phyloP scores from a whole-genome alignment of 2,888 invertebrate species.

The Melipona beecheii region DNA sequence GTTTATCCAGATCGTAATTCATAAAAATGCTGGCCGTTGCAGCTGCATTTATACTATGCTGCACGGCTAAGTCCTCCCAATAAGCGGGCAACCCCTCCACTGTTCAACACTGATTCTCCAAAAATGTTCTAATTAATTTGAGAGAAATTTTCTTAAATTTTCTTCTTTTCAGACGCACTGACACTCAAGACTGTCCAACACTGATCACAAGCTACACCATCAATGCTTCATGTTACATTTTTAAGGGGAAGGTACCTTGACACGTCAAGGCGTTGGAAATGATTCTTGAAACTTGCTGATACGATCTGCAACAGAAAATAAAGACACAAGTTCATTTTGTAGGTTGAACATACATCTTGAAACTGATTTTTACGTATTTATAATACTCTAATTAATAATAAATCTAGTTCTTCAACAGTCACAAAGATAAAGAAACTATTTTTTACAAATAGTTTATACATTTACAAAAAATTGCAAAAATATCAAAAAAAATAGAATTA shows the following conservation, averaged over 20 bases:
- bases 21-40: slow-evolving; percentile 74
- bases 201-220: slow-evolving; percentile 37
- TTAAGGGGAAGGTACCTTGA: background rate
- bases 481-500: background rate
- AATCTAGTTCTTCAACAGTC: background rate
- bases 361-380: background rate
- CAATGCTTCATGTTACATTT: slow-evolving; percentile 40
- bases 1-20: slow-evolving; percentile 75
- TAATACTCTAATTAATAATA: background rate
- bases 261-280: background rate
- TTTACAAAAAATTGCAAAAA: background rate
- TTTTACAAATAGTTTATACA: background rate
- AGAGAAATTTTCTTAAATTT: background rate
- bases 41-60: slow-evolving; percentile 75
- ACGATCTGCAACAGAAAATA: slow-evolving; percentile 11
- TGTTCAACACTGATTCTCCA: slow-evolving; percentile 51
- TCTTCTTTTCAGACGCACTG: slow-evolving; percentile 22
- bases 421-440: too few species aligned
- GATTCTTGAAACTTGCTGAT: background rate
- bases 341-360: background rate
- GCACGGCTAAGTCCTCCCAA: slow-evolving; percentile 71
- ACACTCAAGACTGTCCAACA: slow-evolving; percentile 34
- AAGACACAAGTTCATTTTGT: background rate
- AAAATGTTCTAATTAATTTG: background rate
- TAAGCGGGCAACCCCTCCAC: slow-evolving; percentile 72